These are phyloP conservation scores for Zonitis immaculata DNA, from an alignment of 2,888 invertebrate genomes.

Conservation along the genomic window DNA sequence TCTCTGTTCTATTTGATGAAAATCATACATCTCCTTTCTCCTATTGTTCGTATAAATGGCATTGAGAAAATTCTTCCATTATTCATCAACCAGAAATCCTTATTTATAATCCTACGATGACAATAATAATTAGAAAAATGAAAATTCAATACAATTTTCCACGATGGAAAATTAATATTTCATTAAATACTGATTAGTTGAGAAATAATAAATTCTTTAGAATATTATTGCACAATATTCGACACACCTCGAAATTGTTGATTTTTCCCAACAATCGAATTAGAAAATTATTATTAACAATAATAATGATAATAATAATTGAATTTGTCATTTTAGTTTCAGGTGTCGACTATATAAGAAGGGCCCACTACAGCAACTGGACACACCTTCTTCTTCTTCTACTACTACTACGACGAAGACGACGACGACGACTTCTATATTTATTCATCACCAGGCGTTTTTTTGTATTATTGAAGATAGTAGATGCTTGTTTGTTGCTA, in stretches of 20 bases:
- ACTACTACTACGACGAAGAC: no score
- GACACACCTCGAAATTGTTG: neutral
- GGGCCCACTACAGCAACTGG: neutral
- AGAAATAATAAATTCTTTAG: neutral
- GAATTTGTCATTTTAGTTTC: neutral
- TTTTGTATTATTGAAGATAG: no score
- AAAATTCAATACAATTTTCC: neutral
- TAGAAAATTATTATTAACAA: neutral
- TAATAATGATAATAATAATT: no score
- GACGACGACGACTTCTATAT: no score
- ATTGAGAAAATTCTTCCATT: constrained; percentile 2
- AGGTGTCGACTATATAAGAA: neutral
- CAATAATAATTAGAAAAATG: neutral
- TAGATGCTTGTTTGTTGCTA: neutral
- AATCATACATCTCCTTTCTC: constrained; percentile 2
- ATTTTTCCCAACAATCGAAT: neutral
- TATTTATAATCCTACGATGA: constrained; percentile 2
- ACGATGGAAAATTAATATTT: constrained; percentile 4
- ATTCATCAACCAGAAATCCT: neutral
- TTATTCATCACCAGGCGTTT: neutral
- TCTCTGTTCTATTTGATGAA: no score
- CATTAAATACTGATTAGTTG: no score
- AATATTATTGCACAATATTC: constrained; percentile 1
- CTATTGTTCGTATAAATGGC: constrained; percentile 2
- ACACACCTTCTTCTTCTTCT: neutral